Evolutionary conservation across 2,113 vertebrate genomes (phyloP).

Genomic region (Zosterops borbonicus): DNA sequence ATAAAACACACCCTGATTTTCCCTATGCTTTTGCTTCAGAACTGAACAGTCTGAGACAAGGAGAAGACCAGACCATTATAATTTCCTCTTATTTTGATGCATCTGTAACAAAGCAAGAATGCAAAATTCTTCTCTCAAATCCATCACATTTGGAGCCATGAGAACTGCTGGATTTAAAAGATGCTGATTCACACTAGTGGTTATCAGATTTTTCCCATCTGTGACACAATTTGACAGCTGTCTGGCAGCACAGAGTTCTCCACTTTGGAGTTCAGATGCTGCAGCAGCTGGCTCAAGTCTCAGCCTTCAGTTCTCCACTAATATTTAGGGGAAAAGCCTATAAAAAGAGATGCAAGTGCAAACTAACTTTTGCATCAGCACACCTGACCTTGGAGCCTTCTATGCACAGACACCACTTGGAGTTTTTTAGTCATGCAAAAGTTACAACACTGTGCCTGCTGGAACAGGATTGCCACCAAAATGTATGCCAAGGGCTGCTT

Average conservation of each 20-base stretch:
- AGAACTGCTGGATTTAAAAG: neutral
- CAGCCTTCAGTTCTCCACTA: neutral
- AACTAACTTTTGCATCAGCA: neutral
- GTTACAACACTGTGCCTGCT: neutral
- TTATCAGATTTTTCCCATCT: neutral
- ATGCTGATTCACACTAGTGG: neutral
- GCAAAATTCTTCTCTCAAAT: neutral
- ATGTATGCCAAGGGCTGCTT: neutral
- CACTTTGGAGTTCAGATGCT: neutral
- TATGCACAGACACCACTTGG: neutral
- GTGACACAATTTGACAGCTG: neutral
- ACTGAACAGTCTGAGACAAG: neutral
- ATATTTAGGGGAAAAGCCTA: neutral
- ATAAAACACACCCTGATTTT: neutral
- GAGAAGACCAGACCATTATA: neutral
- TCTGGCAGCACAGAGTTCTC: slow-evolving; percentile 21
- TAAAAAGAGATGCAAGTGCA: neutral
- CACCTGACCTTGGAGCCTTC: neutral
- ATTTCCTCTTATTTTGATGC: neutral
- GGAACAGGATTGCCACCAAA: neutral
- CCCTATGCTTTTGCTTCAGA: neutral
- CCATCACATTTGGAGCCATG: neutral
- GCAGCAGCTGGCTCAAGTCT: neutral
- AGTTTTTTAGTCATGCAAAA: neutral
- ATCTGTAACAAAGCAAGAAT: neutral